Conservation (phyloP, 2,113 vertebrate genomes). For the Desmodus rotundus region DNA sequence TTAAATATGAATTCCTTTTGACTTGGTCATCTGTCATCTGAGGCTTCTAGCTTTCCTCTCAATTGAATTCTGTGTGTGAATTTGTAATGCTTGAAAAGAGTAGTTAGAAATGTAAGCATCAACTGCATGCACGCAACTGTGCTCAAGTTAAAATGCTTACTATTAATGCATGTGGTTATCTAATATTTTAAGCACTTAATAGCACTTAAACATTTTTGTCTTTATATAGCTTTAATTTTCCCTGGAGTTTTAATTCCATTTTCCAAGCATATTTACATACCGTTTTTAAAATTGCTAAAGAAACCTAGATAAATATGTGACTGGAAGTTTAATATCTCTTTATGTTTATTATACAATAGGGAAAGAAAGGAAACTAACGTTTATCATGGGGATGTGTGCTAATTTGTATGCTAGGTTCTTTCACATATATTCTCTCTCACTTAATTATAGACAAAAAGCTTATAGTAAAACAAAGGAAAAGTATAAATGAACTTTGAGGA, state of each 20-base stretch:
- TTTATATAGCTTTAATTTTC: slow-evolving; percentile 52
- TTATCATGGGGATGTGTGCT: not conserved
- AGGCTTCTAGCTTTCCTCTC: not conserved
- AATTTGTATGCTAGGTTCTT: not conserved
- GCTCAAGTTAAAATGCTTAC: not conserved
- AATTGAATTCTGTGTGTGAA: slow-evolving; percentile 32
- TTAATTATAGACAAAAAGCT: slow-evolving; percentile 34
- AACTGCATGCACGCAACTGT: not conserved
- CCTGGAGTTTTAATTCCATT: slow-evolving; percentile 38
- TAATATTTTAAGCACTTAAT: slow-evolving; percentile 51
- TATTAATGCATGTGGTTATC: not conserved
- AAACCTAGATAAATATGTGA: slow-evolving; percentile 41
- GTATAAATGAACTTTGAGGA: not conserved
- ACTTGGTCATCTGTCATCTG: slow-evolving; percentile 42
- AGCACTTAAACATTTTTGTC: slow-evolving; percentile 39
- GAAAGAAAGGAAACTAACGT: slow-evolving; percentile 22
- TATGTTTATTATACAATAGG: slow-evolving; percentile 9
- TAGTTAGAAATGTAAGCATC: not conserved
- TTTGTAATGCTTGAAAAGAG: slow-evolving; percentile 34
- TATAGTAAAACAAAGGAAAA: slow-evolving; percentile 8
- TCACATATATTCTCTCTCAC: not conserved
- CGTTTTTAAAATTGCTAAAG: slow-evolving; percentile 31
- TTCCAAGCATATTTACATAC: slow-evolving; percentile 44
- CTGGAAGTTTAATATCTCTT: slow-evolving; percentile 18
- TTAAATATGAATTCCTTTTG: slow-evolving; percentile 57